Conservation (phyloP, 2,113 vertebrate species). For the Gopherus flavomarginatus region DNA sequence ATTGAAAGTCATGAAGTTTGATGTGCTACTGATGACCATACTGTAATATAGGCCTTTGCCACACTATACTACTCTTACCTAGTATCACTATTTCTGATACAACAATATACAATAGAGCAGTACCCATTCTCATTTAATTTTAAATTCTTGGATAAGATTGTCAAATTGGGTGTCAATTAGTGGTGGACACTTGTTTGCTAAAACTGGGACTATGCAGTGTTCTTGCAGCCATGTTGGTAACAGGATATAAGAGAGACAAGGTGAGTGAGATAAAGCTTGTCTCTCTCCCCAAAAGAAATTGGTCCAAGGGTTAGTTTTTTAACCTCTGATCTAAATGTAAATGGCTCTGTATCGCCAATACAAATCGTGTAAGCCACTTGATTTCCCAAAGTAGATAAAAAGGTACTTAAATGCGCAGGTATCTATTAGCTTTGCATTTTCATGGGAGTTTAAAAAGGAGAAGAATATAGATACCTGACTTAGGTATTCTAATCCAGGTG, state of each 20-base stretch:
- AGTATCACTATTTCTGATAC: not conserved
- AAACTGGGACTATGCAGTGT: not conserved
- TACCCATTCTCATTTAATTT: not conserved
- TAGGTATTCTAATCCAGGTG: slow-evolving; percentile 82
- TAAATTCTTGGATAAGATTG: not conserved
- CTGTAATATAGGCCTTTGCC: not conserved
- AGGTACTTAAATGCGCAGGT: not conserved
- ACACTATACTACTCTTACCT: not conserved
- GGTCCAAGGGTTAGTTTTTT: not conserved
- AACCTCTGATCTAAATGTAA: not conserved
- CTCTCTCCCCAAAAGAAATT: not conserved
- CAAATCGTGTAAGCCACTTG: not conserved
- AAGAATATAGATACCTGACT: slow-evolving; percentile 72
- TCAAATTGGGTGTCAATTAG: not conserved
- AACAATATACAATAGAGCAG: not conserved
- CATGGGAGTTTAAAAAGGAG: not conserved
- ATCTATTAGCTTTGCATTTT: not conserved
- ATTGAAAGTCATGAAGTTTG: not conserved
- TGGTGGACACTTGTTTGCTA: not conserved
- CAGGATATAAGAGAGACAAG: not conserved
- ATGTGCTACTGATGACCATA: not conserved
- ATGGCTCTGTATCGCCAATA: not conserved
- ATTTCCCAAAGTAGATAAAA: not conserved
- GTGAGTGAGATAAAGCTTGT: not conserved
- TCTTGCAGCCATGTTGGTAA: not conserved